Evolutionary conservation across 1,140 invertebrate species (phyloP).

Genomic region (Eufriesea mexicana): DNA sequence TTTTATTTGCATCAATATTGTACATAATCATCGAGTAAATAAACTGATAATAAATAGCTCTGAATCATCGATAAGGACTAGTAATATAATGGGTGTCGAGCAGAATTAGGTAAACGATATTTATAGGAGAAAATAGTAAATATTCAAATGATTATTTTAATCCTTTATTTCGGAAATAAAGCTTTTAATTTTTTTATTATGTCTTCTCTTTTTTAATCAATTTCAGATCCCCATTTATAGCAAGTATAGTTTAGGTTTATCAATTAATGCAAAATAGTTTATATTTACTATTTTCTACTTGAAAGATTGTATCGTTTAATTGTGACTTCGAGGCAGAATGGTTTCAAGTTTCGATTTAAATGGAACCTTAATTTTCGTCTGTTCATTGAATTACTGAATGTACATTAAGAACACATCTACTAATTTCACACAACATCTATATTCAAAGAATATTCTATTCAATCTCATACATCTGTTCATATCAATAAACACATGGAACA

Average conservation of each 20-base stretch:
- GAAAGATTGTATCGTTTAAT: background rate
- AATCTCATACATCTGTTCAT: background rate
- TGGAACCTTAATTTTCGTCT: background rate
- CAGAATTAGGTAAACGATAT: slow-evolving; percentile 19
- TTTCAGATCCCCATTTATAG: background rate
- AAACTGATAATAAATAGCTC: slow-evolving; percentile 49
- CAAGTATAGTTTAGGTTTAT: background rate
- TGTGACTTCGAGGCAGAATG: background rate
- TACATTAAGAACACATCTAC: background rate
- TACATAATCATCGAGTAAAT: slow-evolving; percentile 56
- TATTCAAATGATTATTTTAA: background rate
- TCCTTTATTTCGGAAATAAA: background rate
- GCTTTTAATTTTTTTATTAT: slow-evolving; percentile 3
- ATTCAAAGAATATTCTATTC: background rate
- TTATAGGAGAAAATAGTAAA: slow-evolving; percentile 38
- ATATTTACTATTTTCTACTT: slow-evolving; percentile 36
- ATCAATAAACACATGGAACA: background rate
- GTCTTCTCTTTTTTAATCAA: background rate
- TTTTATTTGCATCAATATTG: slow-evolving; percentile 46
- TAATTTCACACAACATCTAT: background rate
- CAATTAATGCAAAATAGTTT: background rate
- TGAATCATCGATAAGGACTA: slow-evolving; percentile 21
- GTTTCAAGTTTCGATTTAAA: background rate
- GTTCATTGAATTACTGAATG: background rate
- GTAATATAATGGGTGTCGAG: slow-evolving; percentile 7